phyloP scores from a whole-genome alignment of 2,113 vertebrate genomes.

The Rhadina sibilatrix region DNA sequence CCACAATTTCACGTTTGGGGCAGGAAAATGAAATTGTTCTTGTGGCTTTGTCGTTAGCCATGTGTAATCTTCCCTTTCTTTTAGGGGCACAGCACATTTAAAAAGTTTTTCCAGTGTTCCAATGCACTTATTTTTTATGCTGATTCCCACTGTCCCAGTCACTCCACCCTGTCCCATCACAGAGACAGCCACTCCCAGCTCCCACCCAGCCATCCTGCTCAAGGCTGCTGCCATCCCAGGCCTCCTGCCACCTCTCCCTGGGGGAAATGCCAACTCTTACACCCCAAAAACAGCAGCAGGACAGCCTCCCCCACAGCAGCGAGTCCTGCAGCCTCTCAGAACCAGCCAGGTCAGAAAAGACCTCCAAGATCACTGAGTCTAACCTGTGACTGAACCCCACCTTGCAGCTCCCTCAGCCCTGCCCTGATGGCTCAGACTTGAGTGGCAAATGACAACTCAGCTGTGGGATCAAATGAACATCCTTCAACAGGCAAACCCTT shows the following conservation, averaged over 20 bases:
- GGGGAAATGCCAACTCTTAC: background rate
- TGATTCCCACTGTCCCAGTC: rapidly evolving
- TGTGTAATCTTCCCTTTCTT: background rate
- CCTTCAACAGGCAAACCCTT: background rate
- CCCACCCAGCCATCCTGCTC: background rate
- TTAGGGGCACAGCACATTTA: background rate
- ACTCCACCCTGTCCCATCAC: background rate
- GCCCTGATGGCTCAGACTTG: background rate
- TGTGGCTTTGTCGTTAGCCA: background rate
- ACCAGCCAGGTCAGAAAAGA: background rate
- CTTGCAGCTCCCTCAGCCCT: background rate
- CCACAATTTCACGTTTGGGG: background rate
- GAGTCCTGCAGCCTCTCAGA: background rate
- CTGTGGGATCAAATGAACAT: background rate
- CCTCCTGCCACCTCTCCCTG: rapidly evolving
- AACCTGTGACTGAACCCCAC: rapidly evolving
- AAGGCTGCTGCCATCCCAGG: background rate
- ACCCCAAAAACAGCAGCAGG: rapidly evolving
- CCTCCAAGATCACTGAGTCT: too few relatives aligned
- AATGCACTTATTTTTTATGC: rapidly evolving
- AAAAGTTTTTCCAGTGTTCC: background rate
- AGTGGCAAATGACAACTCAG: background rate
- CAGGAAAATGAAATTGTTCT: background rate
- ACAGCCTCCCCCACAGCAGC: background rate
- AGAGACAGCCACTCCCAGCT: background rate